Evolutionary conservation across 2,797 vertebrate genomes (phyloP).

Genomic region (Melanogrammus aeglefinus): DNA sequence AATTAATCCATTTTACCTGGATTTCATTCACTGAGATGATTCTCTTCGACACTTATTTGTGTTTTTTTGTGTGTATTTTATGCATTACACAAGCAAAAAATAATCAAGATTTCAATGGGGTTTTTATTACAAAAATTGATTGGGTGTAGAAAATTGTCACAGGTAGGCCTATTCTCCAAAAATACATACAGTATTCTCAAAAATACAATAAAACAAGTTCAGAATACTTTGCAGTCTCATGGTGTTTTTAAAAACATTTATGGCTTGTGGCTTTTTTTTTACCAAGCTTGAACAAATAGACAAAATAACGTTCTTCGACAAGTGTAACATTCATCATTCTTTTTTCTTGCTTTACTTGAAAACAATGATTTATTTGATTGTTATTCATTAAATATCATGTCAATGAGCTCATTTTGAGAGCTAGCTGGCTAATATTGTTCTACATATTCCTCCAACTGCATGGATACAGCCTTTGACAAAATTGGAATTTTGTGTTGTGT

Average conservation of each 20-base stretch:
- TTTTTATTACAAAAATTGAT: slow-evolving; percentile 16
- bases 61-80: too few relatives aligned
- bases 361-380: not conserved
- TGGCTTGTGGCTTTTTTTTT: slow-evolving; percentile 6
- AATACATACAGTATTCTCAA: slow-evolving; percentile 19
- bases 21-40: too few relatives aligned
- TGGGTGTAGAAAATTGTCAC: slow-evolving; percentile 4
- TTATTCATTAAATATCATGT: not conserved
- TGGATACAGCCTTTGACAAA: not conserved
- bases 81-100: not conserved
- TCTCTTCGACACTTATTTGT: not conserved
- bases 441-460: not conserved
- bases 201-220: slow-evolving; percentile 14
- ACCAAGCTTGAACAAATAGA: slow-evolving; percentile 16
- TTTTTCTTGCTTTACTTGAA: not conserved
- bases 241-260: slow-evolving; percentile 28
- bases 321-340: not conserved
- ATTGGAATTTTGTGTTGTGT: not conserved
- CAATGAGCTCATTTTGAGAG: not conserved
- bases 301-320: slow-evolving; percentile 19
- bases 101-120: slow-evolving; percentile 1
- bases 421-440: not conserved
- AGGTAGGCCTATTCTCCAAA: too few relatives aligned
- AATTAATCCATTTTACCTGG: too few relatives aligned
- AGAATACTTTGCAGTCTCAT: slow-evolving; percentile 39